These are phyloP conservation scores for Hymenopus coronatus DNA, from an alignment of 2,888 invertebrate genomes.

Conservation along the genomic window DNA sequence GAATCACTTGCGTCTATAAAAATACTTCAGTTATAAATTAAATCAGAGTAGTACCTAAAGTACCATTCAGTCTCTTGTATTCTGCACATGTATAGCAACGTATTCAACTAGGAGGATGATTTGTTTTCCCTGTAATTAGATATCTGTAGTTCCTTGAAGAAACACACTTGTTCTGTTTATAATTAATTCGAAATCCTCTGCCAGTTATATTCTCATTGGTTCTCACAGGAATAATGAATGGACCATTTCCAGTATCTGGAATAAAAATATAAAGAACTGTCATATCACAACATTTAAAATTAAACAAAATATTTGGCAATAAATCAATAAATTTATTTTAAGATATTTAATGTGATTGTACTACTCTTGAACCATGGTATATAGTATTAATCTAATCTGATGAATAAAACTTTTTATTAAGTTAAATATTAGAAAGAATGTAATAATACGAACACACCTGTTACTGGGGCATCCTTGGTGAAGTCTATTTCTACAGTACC, in stretches of 20 bases:
- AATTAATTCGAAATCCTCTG: slow-evolving; percentile 66
- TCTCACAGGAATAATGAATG: slow-evolving; percentile 66
- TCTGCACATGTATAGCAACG: background rate
- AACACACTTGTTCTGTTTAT: slow-evolving; percentile 64
- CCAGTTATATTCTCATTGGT: slow-evolving; percentile 64
- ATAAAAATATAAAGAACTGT: slow-evolving; percentile 32
- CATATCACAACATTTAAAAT: no score
- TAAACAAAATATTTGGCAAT: background rate
- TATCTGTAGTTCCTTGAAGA: background rate
- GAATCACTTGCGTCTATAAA: no score
- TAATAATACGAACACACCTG: slow-evolving; percentile 49
- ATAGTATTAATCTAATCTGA: background rate
- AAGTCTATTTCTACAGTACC: slow-evolving; percentile 62
- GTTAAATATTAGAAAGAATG: background rate
- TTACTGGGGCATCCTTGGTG: slow-evolving; percentile 65
- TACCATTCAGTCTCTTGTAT: background rate
- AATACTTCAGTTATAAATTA: no score
- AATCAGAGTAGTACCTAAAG: no score
- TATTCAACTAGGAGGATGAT: background rate
- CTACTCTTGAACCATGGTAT: background rate
- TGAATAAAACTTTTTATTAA: background rate
- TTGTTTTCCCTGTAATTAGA: background rate
- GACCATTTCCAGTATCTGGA: slow-evolving; percentile 65
- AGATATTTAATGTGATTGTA: background rate
- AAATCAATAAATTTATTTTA: background rate